Conservation (phyloP, 2,797 vertebrate species). For the Xiphorhynchus erythropygius region DNA sequence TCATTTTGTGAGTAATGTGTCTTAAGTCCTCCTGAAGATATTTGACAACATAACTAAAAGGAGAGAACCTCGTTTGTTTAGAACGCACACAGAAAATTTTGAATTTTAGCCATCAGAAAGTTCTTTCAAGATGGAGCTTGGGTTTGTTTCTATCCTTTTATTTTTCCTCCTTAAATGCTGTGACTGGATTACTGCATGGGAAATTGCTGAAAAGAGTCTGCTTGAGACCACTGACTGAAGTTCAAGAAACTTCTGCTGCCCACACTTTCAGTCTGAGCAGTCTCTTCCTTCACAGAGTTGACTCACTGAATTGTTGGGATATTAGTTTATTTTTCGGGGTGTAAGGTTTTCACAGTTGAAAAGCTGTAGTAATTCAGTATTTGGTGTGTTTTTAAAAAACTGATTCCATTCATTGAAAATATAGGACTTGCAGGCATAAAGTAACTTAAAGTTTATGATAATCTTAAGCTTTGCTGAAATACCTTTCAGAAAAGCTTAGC, state of each 20-base stretch:
- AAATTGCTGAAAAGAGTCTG: not conserved
- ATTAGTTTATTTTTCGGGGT: not conserved
- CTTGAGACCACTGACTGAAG: not conserved
- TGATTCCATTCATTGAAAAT: not conserved
- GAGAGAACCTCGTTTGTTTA: not conserved
- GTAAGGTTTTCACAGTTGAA: not conserved
- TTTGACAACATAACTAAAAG: not conserved
- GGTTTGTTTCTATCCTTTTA: not conserved
- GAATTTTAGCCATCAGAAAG: not conserved
- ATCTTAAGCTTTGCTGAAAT: not conserved
- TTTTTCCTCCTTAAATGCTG: not conserved
- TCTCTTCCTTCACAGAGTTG: not conserved
- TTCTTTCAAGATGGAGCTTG: not conserved
- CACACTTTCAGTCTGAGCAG: not conserved
- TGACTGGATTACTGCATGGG: not conserved
- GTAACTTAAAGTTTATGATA: not conserved
- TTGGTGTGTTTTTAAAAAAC: not conserved
- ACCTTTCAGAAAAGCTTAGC: not conserved
- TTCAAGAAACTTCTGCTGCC: not conserved
- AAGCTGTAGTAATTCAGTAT: not conserved
- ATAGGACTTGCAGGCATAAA: not conserved
- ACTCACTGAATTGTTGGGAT: not conserved
- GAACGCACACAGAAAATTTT: not conserved
- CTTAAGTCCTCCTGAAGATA: not conserved
- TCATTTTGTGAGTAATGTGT: not conserved